A percentile compares a stretch with the other conserved stretches of the same genome.
Conservation (phyloP, 35 echinoderm and acorn worm species). For the Apostichopus parvimensis region DNA sequence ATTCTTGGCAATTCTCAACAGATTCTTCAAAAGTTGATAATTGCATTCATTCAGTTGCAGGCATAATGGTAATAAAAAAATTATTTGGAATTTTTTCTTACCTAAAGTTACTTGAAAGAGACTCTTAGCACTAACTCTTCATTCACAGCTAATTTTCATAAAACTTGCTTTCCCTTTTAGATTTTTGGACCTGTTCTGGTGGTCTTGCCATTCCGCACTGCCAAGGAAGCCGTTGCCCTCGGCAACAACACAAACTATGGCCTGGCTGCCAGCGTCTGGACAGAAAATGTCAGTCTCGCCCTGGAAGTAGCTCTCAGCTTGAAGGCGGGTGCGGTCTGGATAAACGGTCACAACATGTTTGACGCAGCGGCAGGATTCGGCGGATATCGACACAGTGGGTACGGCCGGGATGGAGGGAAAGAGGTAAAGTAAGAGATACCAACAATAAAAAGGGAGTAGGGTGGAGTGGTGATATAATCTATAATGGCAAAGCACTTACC, state of each 20-base stretch:
- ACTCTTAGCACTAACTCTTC: too few species aligned
- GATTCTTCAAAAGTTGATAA: too few species aligned
- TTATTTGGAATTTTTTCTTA: too few species aligned
- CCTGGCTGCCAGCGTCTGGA: constrained; percentile 95
- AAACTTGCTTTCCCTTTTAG: constrained; percentile 39
- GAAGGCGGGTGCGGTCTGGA: constrained; percentile 95
- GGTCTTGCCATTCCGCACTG: constrained; percentile 92
- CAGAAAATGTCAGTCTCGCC: constrained; percentile 89
- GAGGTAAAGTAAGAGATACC: constrained; percentile 61
- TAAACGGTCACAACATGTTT: constrained; percentile 98
- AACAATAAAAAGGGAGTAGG: too few species aligned
- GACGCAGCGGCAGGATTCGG: constrained; percentile 97
- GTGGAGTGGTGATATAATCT: not conserved
- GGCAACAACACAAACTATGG: constrained; percentile 98
- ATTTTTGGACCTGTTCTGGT: constrained; percentile 98
- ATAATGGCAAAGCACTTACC: too few species aligned
- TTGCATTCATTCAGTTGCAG: too few species aligned
- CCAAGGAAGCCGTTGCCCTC: constrained; percentile 93
- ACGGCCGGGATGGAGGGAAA: constrained; percentile 95
- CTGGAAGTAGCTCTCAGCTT: constrained; percentile 87
- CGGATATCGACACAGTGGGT: constrained; percentile 94
- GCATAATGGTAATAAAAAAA: too few species aligned
- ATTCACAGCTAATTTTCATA: too few species aligned
- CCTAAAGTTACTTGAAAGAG: too few species aligned
- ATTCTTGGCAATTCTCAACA: too few species aligned